Conservation (phyloP, 2,888 invertebrate species). For the Microchrysa polita region DNA sequence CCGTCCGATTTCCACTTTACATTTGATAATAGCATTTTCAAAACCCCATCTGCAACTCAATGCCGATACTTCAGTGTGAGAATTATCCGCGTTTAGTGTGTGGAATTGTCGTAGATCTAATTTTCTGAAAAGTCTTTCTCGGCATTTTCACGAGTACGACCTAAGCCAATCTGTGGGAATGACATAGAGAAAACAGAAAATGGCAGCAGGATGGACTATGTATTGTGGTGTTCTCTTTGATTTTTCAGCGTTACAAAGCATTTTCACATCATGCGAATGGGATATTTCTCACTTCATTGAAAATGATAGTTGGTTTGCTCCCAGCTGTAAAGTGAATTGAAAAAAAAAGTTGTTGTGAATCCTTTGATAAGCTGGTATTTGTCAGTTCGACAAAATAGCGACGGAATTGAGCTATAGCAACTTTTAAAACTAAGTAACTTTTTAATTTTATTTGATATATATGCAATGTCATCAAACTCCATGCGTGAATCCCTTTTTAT, state of each 20-base stretch:
- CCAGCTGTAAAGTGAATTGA: background rate
- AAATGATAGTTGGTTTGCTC: background rate
- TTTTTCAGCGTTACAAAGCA: slow-evolving; percentile 33
- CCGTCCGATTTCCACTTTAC: slow-evolving; percentile 4
- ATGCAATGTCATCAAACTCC: background rate
- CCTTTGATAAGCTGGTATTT: too few relatives aligned
- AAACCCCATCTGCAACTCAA: slow-evolving; percentile 27
- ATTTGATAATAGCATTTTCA: slow-evolving; percentile 31
- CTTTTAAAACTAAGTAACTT: too few relatives aligned
- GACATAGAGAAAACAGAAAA: slow-evolving; percentile 17
- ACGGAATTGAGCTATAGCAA: too few relatives aligned
- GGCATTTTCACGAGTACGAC: background rate
- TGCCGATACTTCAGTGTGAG: background rate
- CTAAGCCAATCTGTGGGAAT: slow-evolving; percentile 21
- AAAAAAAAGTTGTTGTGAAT: too few relatives aligned
- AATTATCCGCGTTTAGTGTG: too few relatives aligned
- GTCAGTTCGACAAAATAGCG: too few relatives aligned
- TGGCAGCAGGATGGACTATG: slow-evolving; percentile 8
- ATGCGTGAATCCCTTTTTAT: background rate
- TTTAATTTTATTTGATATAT: too few relatives aligned
- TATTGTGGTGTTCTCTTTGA: background rate
- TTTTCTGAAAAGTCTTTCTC: too few relatives aligned
- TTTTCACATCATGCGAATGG: slow-evolving; percentile 16
- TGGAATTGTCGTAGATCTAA: too few relatives aligned
- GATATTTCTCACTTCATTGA: background rate